These are phyloP conservation scores for Carlito syrichta DNA, from an alignment of 2,113 vertebrate species.

Conservation along the genomic window DNA sequence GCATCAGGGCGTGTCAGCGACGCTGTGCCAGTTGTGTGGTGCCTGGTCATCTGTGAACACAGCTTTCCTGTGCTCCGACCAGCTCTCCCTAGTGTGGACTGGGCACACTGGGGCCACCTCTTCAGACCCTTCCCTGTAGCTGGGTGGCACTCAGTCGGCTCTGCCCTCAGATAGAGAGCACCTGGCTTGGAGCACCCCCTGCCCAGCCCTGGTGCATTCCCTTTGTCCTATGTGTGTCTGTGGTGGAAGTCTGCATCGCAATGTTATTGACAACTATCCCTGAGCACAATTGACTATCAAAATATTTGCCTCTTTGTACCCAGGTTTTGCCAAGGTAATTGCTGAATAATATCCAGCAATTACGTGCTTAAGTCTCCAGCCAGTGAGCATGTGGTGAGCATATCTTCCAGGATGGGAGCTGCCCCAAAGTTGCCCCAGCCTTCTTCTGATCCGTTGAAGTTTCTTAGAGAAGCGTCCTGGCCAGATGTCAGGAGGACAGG, in stretches of 20 bases:
- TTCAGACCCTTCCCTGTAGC: fast-evolving
- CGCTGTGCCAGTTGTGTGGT: fast-evolving
- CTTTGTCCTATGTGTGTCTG: not conserved
- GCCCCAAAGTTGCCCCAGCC: fast-evolving
- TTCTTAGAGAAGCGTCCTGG: not conserved
- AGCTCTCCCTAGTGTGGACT: not conserved
- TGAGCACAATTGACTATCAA: not conserved
- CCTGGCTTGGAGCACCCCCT: fast-evolving
- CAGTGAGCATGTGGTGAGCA: fast-evolving
- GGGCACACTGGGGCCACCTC: fast-evolving
- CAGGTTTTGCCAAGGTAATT: not conserved
- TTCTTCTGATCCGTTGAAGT: fast-evolving
- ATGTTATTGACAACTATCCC: fast-evolving
- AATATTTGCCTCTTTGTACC: not conserved
- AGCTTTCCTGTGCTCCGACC: not conserved
- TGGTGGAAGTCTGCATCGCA: fast-evolving
- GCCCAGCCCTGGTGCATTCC: not conserved
- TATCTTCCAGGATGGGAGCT: fast-evolving
- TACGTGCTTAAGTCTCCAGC: fast-evolving
- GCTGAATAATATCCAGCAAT: fast-evolving
- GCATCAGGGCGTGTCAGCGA: not conserved
- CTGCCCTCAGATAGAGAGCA: fast-evolving
- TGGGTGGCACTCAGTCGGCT: fast-evolving
- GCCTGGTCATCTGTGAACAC: fast-evolving
- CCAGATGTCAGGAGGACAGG: fast-evolving